Conservation (phyloP, 2,113 vertebrate species). For the Poeciliopsis retropinna region DNA sequence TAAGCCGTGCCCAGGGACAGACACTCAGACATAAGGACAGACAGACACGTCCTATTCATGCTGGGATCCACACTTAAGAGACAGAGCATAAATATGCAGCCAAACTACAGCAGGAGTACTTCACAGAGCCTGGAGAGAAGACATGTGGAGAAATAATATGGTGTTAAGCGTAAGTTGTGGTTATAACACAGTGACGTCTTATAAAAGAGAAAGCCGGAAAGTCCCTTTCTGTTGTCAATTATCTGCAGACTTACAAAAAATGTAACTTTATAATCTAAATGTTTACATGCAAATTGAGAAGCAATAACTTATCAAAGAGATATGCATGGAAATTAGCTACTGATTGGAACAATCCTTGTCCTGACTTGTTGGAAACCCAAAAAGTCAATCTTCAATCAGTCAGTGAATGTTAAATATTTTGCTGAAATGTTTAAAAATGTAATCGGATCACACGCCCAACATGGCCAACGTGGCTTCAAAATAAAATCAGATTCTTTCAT, state of each 20-base stretch:
- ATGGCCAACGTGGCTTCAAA: too few relatives aligned
- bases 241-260: not conserved
- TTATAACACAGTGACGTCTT: not conserved
- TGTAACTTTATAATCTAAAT: not conserved
- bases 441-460: too few relatives aligned
- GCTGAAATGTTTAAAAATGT: too few relatives aligned
- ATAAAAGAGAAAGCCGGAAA: not conserved
- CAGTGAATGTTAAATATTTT: too few relatives aligned
- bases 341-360: not conserved
- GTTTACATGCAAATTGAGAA: not conserved
- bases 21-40: conserved; percentile 69
- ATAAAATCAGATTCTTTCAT: too few relatives aligned
- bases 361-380: too few relatives aligned
- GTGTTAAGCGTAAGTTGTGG: not conserved
- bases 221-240: not conserved
- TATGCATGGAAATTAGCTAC: not conserved
- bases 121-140: conserved; percentile 45
- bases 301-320: not conserved
- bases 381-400: too few relatives aligned
- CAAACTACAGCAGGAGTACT: conserved; percentile 48
- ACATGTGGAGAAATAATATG: conserved; percentile 7
- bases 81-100: conserved; percentile 60
- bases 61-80: conserved; percentile 57
- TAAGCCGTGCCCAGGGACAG: conserved; percentile 67
- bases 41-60: conserved; percentile 72